phyloP scores from a whole-genome alignment of 2,797 vertebrate genomes.

The Danio tinwini region DNA sequence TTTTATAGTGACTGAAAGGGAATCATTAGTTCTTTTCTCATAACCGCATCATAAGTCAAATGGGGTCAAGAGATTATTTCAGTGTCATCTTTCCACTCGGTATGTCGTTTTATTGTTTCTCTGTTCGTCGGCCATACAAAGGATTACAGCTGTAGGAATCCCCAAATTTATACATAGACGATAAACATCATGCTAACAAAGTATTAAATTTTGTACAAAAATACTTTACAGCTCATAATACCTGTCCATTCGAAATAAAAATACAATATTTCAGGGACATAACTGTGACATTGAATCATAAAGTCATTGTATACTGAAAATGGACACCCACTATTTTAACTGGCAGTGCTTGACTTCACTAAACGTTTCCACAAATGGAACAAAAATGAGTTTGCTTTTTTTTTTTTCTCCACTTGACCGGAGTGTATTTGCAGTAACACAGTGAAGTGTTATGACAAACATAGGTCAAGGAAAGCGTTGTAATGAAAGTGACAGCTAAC shows the following conservation, averaged over 20 bases:
- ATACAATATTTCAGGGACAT: slow-evolving; percentile 93
- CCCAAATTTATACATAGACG: slow-evolving; percentile 92
- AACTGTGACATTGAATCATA: slow-evolving; percentile 75
- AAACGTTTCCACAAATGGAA: slow-evolving; percentile 54
- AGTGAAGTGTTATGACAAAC: slow-evolving; percentile 16
- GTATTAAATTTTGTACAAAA: slow-evolving; percentile 99
- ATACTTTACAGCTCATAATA: slow-evolving; percentile 99
- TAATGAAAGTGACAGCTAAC: slow-evolving; percentile 31
- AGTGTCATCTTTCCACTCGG: slow-evolving; percentile 51
- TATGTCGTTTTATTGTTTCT: slow-evolving; percentile 78
- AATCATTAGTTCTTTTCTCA: too few species aligned
- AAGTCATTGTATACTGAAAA: slow-evolving; percentile 79
- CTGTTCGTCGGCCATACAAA: slow-evolving; percentile 85
- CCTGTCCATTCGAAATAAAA: slow-evolving; percentile 99
- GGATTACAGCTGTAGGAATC: slow-evolving; percentile 87
- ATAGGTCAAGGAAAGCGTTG: neutral
- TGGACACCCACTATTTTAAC: slow-evolving; percentile 80
- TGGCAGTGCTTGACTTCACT: slow-evolving; percentile 88
- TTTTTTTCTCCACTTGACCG: slow-evolving; percentile 14
- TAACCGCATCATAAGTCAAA: neutral
- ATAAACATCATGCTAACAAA: slow-evolving; percentile 99
- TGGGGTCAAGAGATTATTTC: neutral
- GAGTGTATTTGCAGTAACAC: slow-evolving; percentile 21
- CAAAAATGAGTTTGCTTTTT: slow-evolving; percentile 26
- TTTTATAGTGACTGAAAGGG: neutral